Evolutionary conservation across 2,888 invertebrate species (phyloP), one percentile per base, ranked within the genome.

Genomic region (Agrenia bidenticulata): DNA sequence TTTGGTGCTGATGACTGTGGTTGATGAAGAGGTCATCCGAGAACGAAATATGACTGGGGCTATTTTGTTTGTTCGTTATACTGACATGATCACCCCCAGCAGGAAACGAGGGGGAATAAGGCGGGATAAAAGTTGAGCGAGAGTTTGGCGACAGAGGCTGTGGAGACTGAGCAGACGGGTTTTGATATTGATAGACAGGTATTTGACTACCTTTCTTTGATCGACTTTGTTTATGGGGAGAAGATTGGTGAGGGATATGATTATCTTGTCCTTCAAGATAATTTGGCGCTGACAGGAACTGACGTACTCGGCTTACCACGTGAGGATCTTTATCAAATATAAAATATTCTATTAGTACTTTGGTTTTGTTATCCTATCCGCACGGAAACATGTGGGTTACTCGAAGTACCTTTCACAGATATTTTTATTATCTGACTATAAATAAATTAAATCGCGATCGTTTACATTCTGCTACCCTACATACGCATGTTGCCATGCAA

Each of bases 281-380:
- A 49, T 69, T 77, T 63, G 77, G 77, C 21, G 80, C 78, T 9
- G 79, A 78, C 64, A 81, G 75, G 76, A 80, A 81, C 63, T 79
- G 78, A 45, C 79, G 77, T 24, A 80, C 79, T 51, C 78, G 76
- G 62, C 89, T 90, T 82, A 92, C 92, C 80, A 93, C 86, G 81
- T 89, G 88, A 76, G 92, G 91, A 86, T 94, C 94, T 93, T 82
- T 60, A 82, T 78, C 71, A 73, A 77, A 71, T n/a, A 57, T 42
- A 13, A 42, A 58, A 26, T 45, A 62, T 11, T 5, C 5, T 13
- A 51, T 24, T 21, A 51, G 7, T 23, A 21, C 21, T n/a, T n/a
- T n/a, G n/a, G n/a, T n/a, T n/a, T n/a, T n/a, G n/a, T n/a, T n/a
- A n/a, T n/a, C n/a, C n/a, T n/a, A n/a, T n/a, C n/a, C n/a, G n/a